These are phyloP conservation scores for Pimephales promelas DNA, from an alignment of 2,113 vertebrate genomes.

Conservation along the genomic window DNA sequence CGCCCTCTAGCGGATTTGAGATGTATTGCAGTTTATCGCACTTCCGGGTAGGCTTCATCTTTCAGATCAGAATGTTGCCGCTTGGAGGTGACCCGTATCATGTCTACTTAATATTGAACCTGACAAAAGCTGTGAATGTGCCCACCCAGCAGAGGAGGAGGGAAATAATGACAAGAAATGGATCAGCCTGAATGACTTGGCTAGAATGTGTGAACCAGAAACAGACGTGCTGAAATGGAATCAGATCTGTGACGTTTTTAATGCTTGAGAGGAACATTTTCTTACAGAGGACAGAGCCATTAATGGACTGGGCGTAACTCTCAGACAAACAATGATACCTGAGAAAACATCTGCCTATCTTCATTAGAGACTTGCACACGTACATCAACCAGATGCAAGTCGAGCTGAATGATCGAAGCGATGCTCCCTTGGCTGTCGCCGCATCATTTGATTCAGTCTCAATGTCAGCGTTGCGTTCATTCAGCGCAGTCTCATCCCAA, in stretches of 20 bases:
- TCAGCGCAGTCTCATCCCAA: no score
- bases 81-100: neutral
- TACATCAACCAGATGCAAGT: no score
- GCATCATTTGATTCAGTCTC: neutral
- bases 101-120: neutral
- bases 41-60: no score
- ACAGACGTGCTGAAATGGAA: neutral
- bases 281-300: neutral
- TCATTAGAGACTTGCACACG: conserved; percentile 3
- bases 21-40: no score
- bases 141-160: neutral
- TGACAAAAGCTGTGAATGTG: conserved; percentile 8
- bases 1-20: no score
- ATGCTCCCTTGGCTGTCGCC: neutral
- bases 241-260: no score
- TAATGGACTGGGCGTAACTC: neutral
- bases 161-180: neutral
- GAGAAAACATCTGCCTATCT: conserved; percentile 2
- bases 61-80: no score
- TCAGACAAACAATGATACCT: neutral
- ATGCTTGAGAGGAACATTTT: neutral
- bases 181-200: neutral
- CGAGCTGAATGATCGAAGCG: neutral
- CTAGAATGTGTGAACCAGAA: neutral
- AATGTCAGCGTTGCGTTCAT: neutral